Percentiles rank a stretch among this genome's conserved stretches.
Evolutionary conservation across 2,888 invertebrate genomes (phyloP).

Genomic region (Drosophila mulleri): DNA sequence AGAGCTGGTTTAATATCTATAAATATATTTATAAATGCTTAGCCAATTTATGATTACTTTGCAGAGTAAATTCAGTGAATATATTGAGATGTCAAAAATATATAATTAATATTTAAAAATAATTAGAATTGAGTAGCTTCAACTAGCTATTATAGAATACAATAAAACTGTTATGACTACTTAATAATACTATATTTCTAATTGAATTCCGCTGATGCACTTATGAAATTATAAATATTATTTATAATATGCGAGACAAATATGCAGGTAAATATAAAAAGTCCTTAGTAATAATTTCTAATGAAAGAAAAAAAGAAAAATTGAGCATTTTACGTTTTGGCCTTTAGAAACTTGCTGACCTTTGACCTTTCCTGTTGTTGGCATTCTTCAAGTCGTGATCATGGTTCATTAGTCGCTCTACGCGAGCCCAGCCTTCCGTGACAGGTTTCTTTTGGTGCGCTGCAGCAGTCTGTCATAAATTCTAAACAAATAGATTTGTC

Average conservation of each 20-base stretch:
- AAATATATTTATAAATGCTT: background rate
- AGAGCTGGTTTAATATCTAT: background rate
- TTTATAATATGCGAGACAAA: background rate
- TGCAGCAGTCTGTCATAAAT: constrained; percentile 64
- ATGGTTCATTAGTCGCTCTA: constrained; percentile 57
- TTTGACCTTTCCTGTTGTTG: background rate
- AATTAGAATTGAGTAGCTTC: no score
- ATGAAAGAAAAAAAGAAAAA: no score
- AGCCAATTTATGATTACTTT: background rate
- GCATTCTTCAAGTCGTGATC: constrained; percentile 8
- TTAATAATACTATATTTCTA: no score
- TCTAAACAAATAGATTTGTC: constrained; percentile 73
- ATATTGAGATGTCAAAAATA: background rate
- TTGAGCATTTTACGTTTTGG: background rate
- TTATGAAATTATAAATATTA: background rate
- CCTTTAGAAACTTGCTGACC: background rate
- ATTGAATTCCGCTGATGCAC: no score
- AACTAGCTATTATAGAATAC: no score
- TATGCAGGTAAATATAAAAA: no score
- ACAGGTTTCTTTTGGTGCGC: constrained; percentile 33
- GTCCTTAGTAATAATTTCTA: no score
- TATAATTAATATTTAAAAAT: no score
- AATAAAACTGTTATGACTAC: no score
- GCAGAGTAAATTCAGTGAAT: no score
- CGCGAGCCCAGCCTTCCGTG: constrained; percentile 39